Evolutionary conservation across 2,797 vertebrate species (phyloP), one percentile per base, ranked within the genome.

Genomic region (Coregonus suidteri): DNA sequence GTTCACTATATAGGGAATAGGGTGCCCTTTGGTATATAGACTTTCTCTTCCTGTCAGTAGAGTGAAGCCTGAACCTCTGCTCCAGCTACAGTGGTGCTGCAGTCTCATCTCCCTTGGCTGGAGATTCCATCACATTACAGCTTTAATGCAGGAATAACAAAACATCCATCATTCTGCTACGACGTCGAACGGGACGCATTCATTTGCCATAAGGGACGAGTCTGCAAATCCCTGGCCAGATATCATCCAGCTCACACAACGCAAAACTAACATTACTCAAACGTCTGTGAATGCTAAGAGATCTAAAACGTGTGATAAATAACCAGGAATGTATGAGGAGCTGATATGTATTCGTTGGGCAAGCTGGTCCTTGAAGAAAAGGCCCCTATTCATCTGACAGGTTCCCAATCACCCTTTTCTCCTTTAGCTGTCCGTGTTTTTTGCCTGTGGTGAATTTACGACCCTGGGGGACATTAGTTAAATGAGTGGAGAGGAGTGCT

Each of bases 111-210:
- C 81, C 80, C 80, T 74, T 75, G 54, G 47, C 88, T 76, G 81
- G 81, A 85, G 87, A 90, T 91, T 92, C 85, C 88, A 87, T 91
- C 88, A 89, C 87, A 92, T 91, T 91, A 91, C 90, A 90, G 86
- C 91, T 91, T 93, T 93, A 90, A 93, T 91, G 90, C 85, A 89
- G 76, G 77, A 89, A 91, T 92, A 91, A 92, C 90, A 89, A 85
- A 82, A 86, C 86, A 91, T 93, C 88, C 85, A 90, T 93, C 91
- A 91, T n/a, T 30, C 56, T 84, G 79, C 86, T 79, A 67, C 79
- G 16, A n/a, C 77, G 81, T 78, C 75, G 81, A 89, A 84, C 68
- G 85, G 14, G 52, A 85, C 41, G 9, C 41, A 47, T 64, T 64
- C 86, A 81, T 85, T 41, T 70, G 59, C 65, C 30, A 37, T 86